phyloP scores from a whole-genome alignment of 2,888 invertebrate species.

The Agrochola macilenta region DNA sequence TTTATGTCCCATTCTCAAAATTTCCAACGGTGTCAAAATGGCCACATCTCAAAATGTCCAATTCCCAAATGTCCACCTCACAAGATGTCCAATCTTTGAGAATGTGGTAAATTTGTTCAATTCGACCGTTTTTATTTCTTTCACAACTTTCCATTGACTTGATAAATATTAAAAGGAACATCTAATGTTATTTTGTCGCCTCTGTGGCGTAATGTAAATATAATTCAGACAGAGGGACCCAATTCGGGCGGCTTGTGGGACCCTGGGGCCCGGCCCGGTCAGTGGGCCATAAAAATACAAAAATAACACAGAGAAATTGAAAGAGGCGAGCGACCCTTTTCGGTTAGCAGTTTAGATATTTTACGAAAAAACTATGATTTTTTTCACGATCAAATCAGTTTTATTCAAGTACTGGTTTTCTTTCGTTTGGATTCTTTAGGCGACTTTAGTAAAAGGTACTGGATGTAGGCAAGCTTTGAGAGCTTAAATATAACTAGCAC shows the following conservation, averaged over 20 bases:
- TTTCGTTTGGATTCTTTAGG: slow-evolving; percentile 8
- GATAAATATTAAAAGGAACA: slow-evolving; percentile 20
- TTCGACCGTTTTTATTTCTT: not conserved
- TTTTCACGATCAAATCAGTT: slow-evolving; percentile 21
- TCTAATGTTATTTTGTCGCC: not conserved
- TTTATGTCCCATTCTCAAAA: too few species aligned
- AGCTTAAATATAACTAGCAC: not conserved
- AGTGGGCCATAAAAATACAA: slow-evolving; percentile 53
- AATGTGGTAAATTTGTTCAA: too few species aligned
- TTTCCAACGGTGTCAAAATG: too few species aligned
- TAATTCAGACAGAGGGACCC: slow-evolving; percentile 35
- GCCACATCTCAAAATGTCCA: too few species aligned
- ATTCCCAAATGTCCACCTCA: too few species aligned
- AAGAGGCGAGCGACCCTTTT: slow-evolving; percentile 51
- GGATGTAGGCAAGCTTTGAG: not conserved
- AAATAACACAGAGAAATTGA: slow-evolving; percentile 63
- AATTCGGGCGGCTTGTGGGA: not conserved
- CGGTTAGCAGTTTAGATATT: slow-evolving; percentile 40
- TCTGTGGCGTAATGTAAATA: slow-evolving; percentile 46
- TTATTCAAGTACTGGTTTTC: not conserved
- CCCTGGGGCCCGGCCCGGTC: slow-evolving; percentile 11
- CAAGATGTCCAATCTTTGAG: too few species aligned
- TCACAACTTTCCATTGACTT: not conserved
- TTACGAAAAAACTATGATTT: slow-evolving; percentile 19
- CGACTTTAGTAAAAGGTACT: not conserved